Conservation (phyloP, 2,797 vertebrate genomes). For the Lophotriccus pileatus region DNA sequence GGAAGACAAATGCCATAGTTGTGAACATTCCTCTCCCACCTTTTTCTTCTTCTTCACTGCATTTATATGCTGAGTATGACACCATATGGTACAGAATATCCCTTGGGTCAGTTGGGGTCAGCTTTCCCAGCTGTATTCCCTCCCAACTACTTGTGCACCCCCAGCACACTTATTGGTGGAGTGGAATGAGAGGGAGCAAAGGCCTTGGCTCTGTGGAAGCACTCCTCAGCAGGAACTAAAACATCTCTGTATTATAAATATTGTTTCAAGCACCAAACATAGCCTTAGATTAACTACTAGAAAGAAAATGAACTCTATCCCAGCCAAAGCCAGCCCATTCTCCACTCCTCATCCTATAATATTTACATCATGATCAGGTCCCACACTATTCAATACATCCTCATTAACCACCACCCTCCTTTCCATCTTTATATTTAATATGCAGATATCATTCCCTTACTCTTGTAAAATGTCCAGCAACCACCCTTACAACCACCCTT, state of each 20-base stretch:
- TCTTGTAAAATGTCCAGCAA: background rate
- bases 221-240: background rate
- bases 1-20: background rate
- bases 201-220: background rate
- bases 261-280: background rate
- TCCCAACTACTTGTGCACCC: background rate
- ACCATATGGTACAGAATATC: background rate
- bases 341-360: background rate
- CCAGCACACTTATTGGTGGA: background rate
- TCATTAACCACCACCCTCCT: background rate
- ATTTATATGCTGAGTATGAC: background rate
- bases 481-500: too few species aligned
- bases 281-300: background rate
- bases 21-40: background rate
- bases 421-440: background rate
- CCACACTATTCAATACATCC: background rate
- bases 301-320: background rate
- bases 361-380: background rate
- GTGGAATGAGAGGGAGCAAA: background rate
- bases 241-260: background rate
- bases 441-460: background rate
- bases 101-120: background rate
- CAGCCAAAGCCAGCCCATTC: background rate
- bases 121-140: too few species aligned
- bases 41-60: background rate